Evolutionary conservation across 2,888 invertebrate genomes (phyloP).

Genomic region (Stenodema calcarata): DNA sequence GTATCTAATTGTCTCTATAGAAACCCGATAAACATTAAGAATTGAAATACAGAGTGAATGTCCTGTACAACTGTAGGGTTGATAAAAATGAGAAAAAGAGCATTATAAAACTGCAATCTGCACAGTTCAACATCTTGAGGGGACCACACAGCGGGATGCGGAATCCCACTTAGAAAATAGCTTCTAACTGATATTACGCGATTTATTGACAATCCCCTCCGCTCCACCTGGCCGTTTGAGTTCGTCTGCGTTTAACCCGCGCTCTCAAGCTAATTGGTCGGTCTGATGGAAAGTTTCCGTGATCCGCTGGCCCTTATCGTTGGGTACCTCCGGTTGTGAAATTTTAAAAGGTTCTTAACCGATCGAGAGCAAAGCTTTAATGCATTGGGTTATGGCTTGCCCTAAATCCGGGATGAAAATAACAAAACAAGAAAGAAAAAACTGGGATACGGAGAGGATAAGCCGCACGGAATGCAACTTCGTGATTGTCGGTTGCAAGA

Average conservation of each 20-base stretch:
- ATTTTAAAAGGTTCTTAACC: conserved; percentile 28
- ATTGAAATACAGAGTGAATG: too few species aligned
- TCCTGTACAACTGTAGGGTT: too few species aligned
- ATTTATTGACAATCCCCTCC: conserved; percentile 26
- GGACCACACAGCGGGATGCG: conserved; percentile 13
- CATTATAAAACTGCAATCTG: neutral
- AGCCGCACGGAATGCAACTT: neutral
- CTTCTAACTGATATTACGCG: conserved; percentile 16
- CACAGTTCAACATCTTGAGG: neutral
- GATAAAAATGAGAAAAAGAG: too few species aligned
- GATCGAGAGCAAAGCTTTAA: neutral
- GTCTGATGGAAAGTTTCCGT: conserved; percentile 10
- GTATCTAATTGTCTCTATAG: too few species aligned
- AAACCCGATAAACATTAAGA: too few species aligned
- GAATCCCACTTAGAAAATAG: conserved; percentile 36
- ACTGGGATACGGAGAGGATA: neutral
- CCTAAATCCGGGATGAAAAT: conserved; percentile 11
- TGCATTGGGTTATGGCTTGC: neutral
- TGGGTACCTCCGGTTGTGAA: conserved; percentile 8
- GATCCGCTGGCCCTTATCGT: neutral
- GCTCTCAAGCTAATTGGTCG: conserved; percentile 33
- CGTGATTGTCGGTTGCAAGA: neutral
- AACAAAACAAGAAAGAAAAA: neutral
- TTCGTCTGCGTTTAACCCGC: neutral
- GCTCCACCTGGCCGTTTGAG: neutral